Evolutionary conservation across 2,797 vertebrate genomes (phyloP), one percentile per base, ranked within the genome.

Genomic region (Notamacropus eugenii): DNA sequence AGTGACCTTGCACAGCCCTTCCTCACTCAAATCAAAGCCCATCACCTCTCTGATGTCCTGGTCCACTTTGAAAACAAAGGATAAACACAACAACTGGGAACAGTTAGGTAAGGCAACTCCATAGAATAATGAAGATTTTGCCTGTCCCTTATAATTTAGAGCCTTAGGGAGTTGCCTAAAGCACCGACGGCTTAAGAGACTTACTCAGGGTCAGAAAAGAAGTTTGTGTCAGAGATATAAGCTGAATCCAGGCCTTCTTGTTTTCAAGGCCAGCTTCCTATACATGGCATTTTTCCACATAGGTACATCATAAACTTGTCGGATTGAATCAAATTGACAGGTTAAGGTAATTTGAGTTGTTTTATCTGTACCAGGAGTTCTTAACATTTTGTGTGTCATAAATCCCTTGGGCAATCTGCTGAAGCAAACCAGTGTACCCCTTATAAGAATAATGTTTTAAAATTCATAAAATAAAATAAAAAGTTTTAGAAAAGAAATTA

Each of bases 401-500:
- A 67, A 34, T 13, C 4, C 13, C 13, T 67, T 67, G 29, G 59
- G 59, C 31, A 67, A 28, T 67, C 59, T n/a, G 31, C 34, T 67
- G 59, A 67, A 67, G 29, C 4, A n/a, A 67, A 13, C 59, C 13
- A n/a, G 31, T 14, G 31, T 67, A 67, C 4, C 34, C 11, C 59
- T 67, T n/a, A 16, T 67, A 34, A 67, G 14, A 67, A 67, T 14
- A 31, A 59, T 59, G 31, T 67, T 67, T 14, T n/a, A 34, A 67
- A 34, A 67, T n/a, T 67, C 31, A 34, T 67, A 16, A 67, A 67
- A n/a, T 67, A 67, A 67, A 67, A 59, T 62, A 67, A 31, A 67
- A 62, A 62, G 34, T 29, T 74, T 46, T 29, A 95, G 5, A n/a
- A 96, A 74, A 90, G 34, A 95, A 92, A 93, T 11, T 55, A 54